phyloP scores from a whole-genome alignment of 2,888 invertebrate species.

The Clitarchus hookeri region DNA sequence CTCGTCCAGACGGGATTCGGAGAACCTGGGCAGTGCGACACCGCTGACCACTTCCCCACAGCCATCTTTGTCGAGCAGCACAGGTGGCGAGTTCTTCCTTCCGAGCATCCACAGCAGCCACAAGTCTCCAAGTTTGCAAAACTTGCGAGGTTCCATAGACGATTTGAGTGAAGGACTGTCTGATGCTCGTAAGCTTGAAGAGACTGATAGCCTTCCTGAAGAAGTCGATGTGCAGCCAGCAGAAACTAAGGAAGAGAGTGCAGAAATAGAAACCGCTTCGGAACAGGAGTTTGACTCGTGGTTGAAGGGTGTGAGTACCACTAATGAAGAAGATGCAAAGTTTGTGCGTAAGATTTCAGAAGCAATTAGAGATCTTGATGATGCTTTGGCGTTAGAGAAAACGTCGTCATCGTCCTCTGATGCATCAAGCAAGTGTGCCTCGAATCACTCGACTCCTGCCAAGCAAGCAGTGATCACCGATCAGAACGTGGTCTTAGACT shows the following conservation, averaged over 20 bases:
- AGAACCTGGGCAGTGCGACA: slow-evolving; percentile 21
- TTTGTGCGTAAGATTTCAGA: slow-evolving; percentile 66
- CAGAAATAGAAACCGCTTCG: slow-evolving; percentile 11
- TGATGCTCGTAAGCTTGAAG: slow-evolving; percentile 1
- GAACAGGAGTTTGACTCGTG: slow-evolving; percentile 59
- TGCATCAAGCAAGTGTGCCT: slow-evolving; percentile 34
- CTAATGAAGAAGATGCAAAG: slow-evolving; percentile 63
- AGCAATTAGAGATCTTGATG: slow-evolving; percentile 67
- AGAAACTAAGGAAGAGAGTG: slow-evolving; percentile 19
- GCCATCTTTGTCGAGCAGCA: slow-evolving; percentile 46
- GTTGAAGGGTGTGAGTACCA: slow-evolving; percentile 63
- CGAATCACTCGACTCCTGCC: slow-evolving; percentile 32
- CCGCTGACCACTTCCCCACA: slow-evolving; percentile 47
- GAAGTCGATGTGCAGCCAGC: slow-evolving; percentile 25
- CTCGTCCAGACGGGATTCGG: slow-evolving; percentile 2
- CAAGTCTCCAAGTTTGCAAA: slow-evolving; percentile 55
- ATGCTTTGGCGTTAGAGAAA: slow-evolving; percentile 65
- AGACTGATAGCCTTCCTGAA: slow-evolving; percentile 17
- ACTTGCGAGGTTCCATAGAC: slow-evolving; percentile 72
- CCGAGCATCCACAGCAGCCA: slow-evolving; percentile 37
- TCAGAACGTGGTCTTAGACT: slow-evolving; percentile 48
- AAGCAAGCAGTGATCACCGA: slow-evolving; percentile 34
- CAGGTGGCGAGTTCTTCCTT: slow-evolving; percentile 46
- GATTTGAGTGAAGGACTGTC: slow-evolving; percentile 54
- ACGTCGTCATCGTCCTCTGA: slow-evolving; percentile 52